Conservation (phyloP, 2,888 invertebrate species). For the Eurois occulta region DNA sequence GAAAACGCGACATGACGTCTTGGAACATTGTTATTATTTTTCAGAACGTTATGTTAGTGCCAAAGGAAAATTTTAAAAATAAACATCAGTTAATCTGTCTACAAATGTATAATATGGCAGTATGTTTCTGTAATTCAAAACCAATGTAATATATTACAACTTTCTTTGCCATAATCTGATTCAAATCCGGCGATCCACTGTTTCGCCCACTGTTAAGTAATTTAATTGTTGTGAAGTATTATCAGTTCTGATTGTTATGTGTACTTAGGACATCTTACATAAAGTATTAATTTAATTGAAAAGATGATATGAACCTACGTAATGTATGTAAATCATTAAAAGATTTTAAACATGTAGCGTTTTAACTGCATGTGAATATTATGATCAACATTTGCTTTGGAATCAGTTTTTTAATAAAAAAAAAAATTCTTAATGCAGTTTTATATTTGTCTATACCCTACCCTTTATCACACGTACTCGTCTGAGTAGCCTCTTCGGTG, state of each 20-base stretch:
- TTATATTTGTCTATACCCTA: slow-evolving; percentile 61
- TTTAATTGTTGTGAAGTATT: slow-evolving; percentile 50
- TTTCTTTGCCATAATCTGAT: slow-evolving; percentile 45
- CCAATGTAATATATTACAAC: slow-evolving; percentile 43
- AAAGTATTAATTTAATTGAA: slow-evolving; percentile 62
- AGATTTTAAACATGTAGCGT: slow-evolving; percentile 78
- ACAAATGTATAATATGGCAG: slow-evolving; percentile 50
- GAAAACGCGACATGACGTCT: slow-evolving; percentile 76
- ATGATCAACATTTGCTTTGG: slow-evolving; percentile 88
- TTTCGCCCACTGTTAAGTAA: slow-evolving; percentile 28
- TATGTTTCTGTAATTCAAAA: slow-evolving; percentile 33
- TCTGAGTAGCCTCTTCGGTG: background rate
- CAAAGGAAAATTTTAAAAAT: slow-evolving; percentile 72
- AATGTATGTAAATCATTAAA: slow-evolving; percentile 68
- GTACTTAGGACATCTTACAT: slow-evolving; percentile 62
- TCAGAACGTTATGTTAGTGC: slow-evolving; percentile 76
- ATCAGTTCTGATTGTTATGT: slow-evolving; percentile 57
- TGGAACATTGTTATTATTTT: slow-evolving; percentile 69
- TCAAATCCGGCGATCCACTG: slow-evolving; percentile 19
- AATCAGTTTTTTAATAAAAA: slow-evolving; percentile 87
- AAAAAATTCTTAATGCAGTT: slow-evolving; percentile 73
- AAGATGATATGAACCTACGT: slow-evolving; percentile 60
- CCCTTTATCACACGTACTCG: too few relatives aligned
- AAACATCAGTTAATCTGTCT: slow-evolving; percentile 47
- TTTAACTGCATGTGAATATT: slow-evolving; percentile 86